Evolutionary conservation across 2,888 invertebrate genomes (phyloP).

Genomic region (Oscheius myriophilus): DNA sequence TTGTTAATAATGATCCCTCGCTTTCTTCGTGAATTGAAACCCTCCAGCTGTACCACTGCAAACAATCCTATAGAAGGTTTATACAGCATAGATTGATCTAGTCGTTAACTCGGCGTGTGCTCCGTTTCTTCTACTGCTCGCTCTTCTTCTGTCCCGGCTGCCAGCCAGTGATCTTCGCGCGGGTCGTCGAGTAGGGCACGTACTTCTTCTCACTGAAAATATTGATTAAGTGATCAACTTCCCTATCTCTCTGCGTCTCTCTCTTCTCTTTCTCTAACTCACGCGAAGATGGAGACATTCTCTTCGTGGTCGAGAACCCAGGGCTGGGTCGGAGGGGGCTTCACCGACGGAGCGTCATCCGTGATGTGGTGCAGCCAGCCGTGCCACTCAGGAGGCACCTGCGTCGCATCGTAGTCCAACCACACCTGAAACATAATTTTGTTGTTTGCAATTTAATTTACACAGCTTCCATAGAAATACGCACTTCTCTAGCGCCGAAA

Average conservation of each 20-base stretch:
- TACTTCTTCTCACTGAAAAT: constrained; percentile 75
- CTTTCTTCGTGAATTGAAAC: too few species aligned
- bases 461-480: too few species aligned
- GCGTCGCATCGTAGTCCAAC: constrained; percentile 83
- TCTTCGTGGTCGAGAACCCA: constrained; percentile 89
- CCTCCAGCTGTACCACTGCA: too few species aligned
- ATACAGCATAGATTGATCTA: too few species aligned
- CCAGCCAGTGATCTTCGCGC: constrained; percentile 90
- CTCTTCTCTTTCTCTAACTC: constrained; percentile 18
- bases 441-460: too few species aligned
- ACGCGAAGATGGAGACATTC: constrained; percentile 78
- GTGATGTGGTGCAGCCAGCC: constrained; percentile 97
- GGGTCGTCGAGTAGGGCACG: constrained; percentile 89
- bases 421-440: constrained; percentile 72
- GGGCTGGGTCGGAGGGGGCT: constrained; percentile 80
- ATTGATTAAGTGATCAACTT: neutral
- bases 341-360: constrained; percentile 78
- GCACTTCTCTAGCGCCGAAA: neutral
- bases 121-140: neutral
- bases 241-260: neutral
- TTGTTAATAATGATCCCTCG: too few species aligned
- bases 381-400: constrained; percentile 91
- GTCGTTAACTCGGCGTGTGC: too few species aligned
- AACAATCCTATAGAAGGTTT: too few species aligned
- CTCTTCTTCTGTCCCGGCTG: constrained; percentile 71